Evolutionary conservation across 2,113 vertebrate species (phyloP).

Genomic region (Elephantulus edwardii): DNA sequence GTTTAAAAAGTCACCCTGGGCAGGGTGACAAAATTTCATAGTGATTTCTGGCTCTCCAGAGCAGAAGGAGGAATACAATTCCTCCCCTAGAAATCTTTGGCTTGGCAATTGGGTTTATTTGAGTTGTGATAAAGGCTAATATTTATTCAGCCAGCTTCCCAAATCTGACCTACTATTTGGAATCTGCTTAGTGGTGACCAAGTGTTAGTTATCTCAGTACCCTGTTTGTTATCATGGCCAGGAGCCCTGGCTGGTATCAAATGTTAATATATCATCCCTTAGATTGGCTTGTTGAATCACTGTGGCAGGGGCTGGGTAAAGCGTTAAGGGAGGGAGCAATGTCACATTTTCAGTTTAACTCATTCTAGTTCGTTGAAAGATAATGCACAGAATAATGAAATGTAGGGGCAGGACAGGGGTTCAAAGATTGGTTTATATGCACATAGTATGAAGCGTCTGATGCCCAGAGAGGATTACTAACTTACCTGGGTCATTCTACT

Average conservation of each 20-base stretch:
- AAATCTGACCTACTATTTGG: conserved; percentile 54
- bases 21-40: conserved; percentile 39
- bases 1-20: conserved; percentile 72
- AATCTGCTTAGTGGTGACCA: conserved; percentile 62
- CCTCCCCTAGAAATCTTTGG: conserved; percentile 72
- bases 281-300: not conserved
- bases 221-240: conserved; percentile 35
- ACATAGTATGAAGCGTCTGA: not conserved
- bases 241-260: conserved; percentile 17
- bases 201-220: conserved; percentile 19
- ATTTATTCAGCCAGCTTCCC: conserved; percentile 73
- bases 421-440: not conserved
- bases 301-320: not conserved
- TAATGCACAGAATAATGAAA: conserved; percentile 20
- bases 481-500: not conserved
- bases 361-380: conserved; percentile 42
- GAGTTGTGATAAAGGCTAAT: conserved; percentile 76
- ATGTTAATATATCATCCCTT: not conserved
- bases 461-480: not conserved
- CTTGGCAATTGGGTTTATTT: conserved; percentile 74
- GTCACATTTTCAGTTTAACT: conserved; percentile 52
- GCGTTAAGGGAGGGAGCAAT: not conserved
- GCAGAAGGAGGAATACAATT: conserved; percentile 66
- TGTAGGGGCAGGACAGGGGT: not conserved
- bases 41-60: conserved; percentile 65